phyloP scores from a whole-genome alignment of 2,797 vertebrate species.

The Muscicapa striata region DNA sequence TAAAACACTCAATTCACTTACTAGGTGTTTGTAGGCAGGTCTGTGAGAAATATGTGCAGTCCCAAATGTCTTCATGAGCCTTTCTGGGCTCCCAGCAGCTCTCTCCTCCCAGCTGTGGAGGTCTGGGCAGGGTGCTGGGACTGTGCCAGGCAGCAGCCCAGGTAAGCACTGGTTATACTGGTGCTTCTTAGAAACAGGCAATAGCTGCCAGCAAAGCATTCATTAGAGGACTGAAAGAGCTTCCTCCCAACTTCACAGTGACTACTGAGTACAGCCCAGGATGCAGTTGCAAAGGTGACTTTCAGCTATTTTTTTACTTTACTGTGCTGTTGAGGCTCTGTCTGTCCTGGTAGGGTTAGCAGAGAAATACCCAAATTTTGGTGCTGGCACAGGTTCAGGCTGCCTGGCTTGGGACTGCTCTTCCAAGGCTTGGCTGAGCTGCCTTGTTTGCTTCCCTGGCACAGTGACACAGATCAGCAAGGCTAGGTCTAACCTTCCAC shows the following conservation, averaged over 20 bases:
- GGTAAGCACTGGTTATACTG: neutral
- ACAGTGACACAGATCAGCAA: neutral
- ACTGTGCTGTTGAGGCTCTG: neutral
- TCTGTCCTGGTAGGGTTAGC: neutral
- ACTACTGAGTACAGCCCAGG: neutral
- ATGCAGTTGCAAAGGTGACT: neutral
- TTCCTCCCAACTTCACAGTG: neutral
- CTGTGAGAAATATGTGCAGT: neutral
- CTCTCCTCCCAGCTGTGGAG: neutral
- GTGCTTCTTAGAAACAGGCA: neutral
- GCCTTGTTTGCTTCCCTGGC: neutral
- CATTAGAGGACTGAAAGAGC: neutral
- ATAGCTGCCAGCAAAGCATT: neutral
- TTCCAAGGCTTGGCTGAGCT: neutral
- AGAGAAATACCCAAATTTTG: neutral
- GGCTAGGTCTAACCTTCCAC: neutral
- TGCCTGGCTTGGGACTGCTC: neutral
- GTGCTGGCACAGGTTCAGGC: neutral
- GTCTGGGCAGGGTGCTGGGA: neutral
- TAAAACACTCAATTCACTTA: neutral
- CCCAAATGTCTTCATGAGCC: neutral
- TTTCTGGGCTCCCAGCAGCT: neutral
- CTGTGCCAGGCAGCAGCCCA: fast-evolving
- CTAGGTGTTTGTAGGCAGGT: neutral
- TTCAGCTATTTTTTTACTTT: neutral